Evolutionary conservation across 2,888 invertebrate genomes (phyloP).

Genomic region (Drosophila antonietae): DNA sequence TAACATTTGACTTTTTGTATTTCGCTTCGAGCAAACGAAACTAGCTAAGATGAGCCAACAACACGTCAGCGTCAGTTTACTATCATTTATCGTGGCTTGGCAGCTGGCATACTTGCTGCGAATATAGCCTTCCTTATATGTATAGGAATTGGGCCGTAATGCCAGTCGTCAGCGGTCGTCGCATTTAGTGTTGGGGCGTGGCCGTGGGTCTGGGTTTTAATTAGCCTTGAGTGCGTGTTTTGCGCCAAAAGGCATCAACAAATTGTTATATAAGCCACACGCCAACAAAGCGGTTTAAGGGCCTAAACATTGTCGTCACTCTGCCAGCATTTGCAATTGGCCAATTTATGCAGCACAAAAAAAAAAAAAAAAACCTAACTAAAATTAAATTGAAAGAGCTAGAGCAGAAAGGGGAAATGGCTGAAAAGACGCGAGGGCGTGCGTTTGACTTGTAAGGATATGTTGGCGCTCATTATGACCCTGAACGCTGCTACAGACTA

Average conservation of each 20-base stretch:
- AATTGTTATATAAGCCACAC: constrained; percentile 74
- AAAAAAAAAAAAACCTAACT: background rate
- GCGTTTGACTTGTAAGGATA: constrained; percentile 30
- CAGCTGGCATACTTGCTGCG: constrained; percentile 17
- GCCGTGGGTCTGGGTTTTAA: constrained; percentile 67
- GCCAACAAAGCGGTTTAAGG: constrained; percentile 66
- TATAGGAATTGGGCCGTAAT: constrained; percentile 11
- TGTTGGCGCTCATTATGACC: constrained; percentile 48
- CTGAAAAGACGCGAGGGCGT: constrained; percentile 39
- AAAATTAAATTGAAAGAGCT: constrained; percentile 4
- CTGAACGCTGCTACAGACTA: constrained; percentile 41
- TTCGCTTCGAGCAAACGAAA: background rate
- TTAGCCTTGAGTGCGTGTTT: constrained; percentile 76
- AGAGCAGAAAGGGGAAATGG: constrained; percentile 35
- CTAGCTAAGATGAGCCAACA: constrained; percentile 20
- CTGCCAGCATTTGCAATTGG: constrained; percentile 42
- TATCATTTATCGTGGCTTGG: constrained; percentile 33
- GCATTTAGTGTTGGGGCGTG: constrained; percentile 54
- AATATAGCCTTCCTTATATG: background rate
- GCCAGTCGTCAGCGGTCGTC: constrained; percentile 31
- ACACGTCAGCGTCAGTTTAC: constrained; percentile 66
- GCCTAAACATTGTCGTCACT: constrained; percentile 70
- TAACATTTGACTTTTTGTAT: background rate
- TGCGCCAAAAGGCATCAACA: constrained; percentile 67
- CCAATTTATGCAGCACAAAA: constrained; percentile 20